These are phyloP conservation scores for Coranthus polyacanthus DNA, from an alignment of 2,797 vertebrate genomes.

Conservation along the genomic window DNA sequence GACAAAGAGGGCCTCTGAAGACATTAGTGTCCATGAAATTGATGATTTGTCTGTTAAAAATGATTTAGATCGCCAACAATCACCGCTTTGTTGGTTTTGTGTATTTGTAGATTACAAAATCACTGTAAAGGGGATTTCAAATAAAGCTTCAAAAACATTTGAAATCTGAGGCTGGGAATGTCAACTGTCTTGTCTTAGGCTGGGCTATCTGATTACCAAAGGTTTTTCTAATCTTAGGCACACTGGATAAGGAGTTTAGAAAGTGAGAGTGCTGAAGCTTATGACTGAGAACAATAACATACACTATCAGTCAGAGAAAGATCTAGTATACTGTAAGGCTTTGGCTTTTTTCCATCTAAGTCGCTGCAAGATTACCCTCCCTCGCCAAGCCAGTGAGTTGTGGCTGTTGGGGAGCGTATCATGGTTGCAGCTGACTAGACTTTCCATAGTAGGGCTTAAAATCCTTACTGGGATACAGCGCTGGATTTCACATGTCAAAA, in stretches of 20 bases:
- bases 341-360: constrained; percentile 39
- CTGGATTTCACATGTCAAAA: constrained; percentile 59
- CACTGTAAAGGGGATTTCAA: constrained; percentile 31
- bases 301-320: constrained; percentile 11
- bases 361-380: constrained; percentile 35
- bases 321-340: constrained; percentile 15
- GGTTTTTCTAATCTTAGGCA: constrained; percentile 52
- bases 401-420: constrained; percentile 35
- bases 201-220: constrained; percentile 66
- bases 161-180: constrained; percentile 60
- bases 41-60: constrained; percentile 21
- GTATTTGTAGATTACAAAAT: constrained; percentile 33
- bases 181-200: constrained; percentile 48
- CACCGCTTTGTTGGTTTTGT: constrained; percentile 45
- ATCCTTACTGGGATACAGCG: constrained; percentile 38
- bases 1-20: constrained; percentile 16
- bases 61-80: constrained; percentile 32
- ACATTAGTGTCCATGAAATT: constrained; percentile 32
- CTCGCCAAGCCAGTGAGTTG: constrained; percentile 53
- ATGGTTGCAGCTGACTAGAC: constrained; percentile 55
- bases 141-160: constrained; percentile 44
- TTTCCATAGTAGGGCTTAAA: constrained; percentile 56
- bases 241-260: constrained; percentile 43
- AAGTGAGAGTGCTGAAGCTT: constrained; percentile 27
- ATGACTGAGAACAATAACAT: constrained; percentile 31